Evolutionary conservation across 2,888 invertebrate genomes (phyloP), one percentile per base, ranked within the genome.

Genomic region (Lepidochrysops patricia): DNA sequence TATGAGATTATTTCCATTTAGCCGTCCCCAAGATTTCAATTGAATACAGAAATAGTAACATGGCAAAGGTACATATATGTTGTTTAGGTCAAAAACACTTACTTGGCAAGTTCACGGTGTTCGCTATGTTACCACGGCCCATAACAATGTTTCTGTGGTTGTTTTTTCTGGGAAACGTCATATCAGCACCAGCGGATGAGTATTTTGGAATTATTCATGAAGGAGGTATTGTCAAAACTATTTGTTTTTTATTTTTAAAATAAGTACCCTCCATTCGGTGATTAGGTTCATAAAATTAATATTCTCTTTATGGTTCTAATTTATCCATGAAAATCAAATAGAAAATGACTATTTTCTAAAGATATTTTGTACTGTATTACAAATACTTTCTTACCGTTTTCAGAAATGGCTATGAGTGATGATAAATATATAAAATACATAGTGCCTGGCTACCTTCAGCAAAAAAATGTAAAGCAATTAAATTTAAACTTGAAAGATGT

Each of bases 21-120:
- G 72, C 69, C 70, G 74, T 75, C 76, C 77, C 74, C 75, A 77
- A 76, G 75, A 77, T 73, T 78, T 79, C 84, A 85, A 86, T 84
- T 85, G 86, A 75, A 68, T 73, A 72, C 75, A 80, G 82, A 79
- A 83, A 79, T 76, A 78, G 72, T 70, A 74, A 74, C 74, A 74
- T 73, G 37, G 74, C 68, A 72, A 72, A 71, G 72, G 70, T 72
- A 73, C 80, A 82, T 84, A 81, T 77, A 84, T 79, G 70, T 70
- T 74, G 73, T 73, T 70, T 74, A 71, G 72, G 72, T 75, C 73
- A 63, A 68, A 66, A 67, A 66, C 66, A 66, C 68, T 76, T 74
- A 79, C 72, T 73, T 62, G 4, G 26, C 23, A 37, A 13, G 35
- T 9, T 50, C 35, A 59, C 25, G 57, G 57, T 57, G 57, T 15